Base-by-base conservation (phyloP, 2,888 invertebrate species). In the Augiades crinisus region DNA sequence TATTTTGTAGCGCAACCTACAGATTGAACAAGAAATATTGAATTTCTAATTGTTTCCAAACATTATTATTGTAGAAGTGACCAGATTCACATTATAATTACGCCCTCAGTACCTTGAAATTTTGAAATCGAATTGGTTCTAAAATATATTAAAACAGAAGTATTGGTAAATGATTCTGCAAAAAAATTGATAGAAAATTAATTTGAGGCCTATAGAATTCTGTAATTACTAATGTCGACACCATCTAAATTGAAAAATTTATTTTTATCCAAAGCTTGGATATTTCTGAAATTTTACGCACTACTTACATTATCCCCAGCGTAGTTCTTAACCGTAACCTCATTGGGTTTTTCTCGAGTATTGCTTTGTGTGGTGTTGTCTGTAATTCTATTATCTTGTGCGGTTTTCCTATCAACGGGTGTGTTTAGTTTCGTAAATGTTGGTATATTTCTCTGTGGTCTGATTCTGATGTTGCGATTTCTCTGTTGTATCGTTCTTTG, bases 401-500 rank as follows among this genome's bases (percentile, higher is more conserved):
- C 33, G 56, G 51, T 61, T 50, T 59, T 55, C 56, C 47, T 56
- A 22, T 52, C 47, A 14, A 33, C 21, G 31, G 36, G 31, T 47
- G 41, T 55, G 38, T 54, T 60, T 56, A 65, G 63, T 58, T 55
- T 53, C 55, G 51, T 55, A 41, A 57, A 62, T 67, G 51, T 38
- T 38, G 57, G 61, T 62, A 68, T 55, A 61, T 57, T 59, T 59
- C 67, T 76, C 53, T 71, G 76, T 50, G 71, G 72, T 65, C 70
- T 64, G 50, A 69, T 67, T 64, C 75, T 76, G 58, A 72, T 71
- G 27, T 64, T 71, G 47, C 69, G 67, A 54, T 65, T 60, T 61
- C 63, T 68, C 45, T 67, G 60, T 22, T 57, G 43, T 47, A 53
- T 57, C 3, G 55, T 53, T 58, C 60, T 65, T 45, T 64, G 58